Conservation (phyloP, 2,797 vertebrate genomes). For the Pseudotriccus pelzelni region DNA sequence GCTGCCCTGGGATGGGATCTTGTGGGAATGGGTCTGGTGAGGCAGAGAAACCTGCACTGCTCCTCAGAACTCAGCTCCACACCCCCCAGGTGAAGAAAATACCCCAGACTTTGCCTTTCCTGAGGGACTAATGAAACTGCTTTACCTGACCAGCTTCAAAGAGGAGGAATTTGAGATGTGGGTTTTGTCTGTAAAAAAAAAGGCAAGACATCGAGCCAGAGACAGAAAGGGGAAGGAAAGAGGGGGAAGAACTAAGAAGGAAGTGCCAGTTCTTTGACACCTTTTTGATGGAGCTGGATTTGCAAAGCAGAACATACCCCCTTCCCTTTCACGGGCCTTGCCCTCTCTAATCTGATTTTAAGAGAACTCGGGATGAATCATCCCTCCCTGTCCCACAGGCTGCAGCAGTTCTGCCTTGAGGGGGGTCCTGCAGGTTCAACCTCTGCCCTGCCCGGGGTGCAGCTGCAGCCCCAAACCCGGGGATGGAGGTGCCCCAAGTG, state of each 20-base stretch:
- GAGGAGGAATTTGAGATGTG: slow-evolving; percentile 29
- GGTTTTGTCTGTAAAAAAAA: slow-evolving; percentile 5
- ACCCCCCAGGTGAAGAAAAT: neutral
- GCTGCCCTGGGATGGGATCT: neutral
- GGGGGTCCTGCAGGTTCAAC: neutral
- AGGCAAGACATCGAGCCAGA: slow-evolving; percentile 15
- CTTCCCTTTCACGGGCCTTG: neutral
- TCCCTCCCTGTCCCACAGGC: neutral
- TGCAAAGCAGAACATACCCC: slow-evolving; percentile 55
- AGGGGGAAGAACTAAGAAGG: slow-evolving; percentile 22
- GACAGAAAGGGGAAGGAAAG: slow-evolving; percentile 72
- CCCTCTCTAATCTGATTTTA: slow-evolving; percentile 17
- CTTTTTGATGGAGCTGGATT: slow-evolving; percentile 26
- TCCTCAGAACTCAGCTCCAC: neutral
- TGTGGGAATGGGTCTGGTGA: neutral
- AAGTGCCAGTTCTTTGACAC: slow-evolving; percentile 57
- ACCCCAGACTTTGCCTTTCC: neutral
- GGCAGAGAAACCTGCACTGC: neutral
- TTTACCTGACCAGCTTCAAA: slow-evolving; percentile 32
- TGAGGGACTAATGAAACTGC: neutral
- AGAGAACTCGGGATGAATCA: slow-evolving; percentile 5
- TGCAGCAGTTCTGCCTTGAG: neutral
- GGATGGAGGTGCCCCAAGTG: neutral
- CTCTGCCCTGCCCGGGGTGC: neutral
- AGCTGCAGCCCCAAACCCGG: neutral